These are phyloP conservation scores for Eupithecia centaureata DNA, from an alignment of 2,888 invertebrate species.

Conservation along the genomic window DNA sequence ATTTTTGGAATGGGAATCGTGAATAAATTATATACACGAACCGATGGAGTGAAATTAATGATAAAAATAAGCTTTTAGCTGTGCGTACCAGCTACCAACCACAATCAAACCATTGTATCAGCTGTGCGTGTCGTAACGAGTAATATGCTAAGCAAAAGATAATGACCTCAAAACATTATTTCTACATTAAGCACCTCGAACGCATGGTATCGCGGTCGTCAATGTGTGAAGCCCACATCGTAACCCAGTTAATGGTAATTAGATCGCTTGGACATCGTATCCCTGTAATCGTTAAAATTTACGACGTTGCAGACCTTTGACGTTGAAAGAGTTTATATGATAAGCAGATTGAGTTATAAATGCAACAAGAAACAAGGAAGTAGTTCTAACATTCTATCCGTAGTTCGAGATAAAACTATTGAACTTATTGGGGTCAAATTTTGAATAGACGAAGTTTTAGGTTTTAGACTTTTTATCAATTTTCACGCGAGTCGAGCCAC, in stretches of 20 bases:
- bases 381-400: neutral
- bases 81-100: slow-evolving; percentile 10
- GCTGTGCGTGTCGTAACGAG: slow-evolving; percentile 58
- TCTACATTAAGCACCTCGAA: slow-evolving; percentile 64
- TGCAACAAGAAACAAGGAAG: neutral
- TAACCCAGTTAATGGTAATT: slow-evolving; percentile 56
- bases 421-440: too few species aligned
- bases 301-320: slow-evolving; percentile 26
- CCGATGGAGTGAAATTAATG: neutral
- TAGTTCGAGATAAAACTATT: too few species aligned
- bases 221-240: slow-evolving; percentile 58
- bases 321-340: slow-evolving; percentile 21
- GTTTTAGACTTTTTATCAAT: too few species aligned
- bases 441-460: too few species aligned
- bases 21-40: neutral
- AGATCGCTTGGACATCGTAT: slow-evolving; percentile 45
- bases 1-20: neutral
- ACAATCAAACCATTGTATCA: slow-evolving; percentile 37
- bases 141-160: slow-evolving; percentile 72
- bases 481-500: too few species aligned
- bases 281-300: slow-evolving; percentile 35
- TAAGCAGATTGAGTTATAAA: neutral
- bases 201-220: slow-evolving; percentile 56
- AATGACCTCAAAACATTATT: slow-evolving; percentile 75
- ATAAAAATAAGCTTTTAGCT: slow-evolving; percentile 4